These are phyloP conservation scores for Lithophane socia DNA, from an alignment of 2,888 invertebrate species.

Conservation along the genomic window DNA sequence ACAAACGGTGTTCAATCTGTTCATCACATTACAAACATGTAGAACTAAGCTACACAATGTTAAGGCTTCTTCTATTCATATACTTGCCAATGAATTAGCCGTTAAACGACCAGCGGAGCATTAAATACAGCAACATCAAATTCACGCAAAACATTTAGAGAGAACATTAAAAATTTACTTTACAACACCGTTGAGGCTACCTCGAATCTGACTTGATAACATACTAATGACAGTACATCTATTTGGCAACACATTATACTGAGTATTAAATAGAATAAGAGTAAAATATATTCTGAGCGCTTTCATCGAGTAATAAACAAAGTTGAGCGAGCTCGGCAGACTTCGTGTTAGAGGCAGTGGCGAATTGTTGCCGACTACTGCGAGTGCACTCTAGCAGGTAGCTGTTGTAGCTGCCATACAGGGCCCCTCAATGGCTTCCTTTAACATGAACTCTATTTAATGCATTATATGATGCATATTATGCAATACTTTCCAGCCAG, in stretches of 20 bases:
- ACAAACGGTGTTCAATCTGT: conserved; percentile 18
- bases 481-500: neutral
- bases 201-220: conserved; percentile 53
- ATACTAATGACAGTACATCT: conserved; percentile 68
- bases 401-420: neutral
- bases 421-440: neutral
- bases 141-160: conserved; percentile 12
- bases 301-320: conserved; percentile 66
- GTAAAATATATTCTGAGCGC: conserved; percentile 62
- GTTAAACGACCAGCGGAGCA: conserved; percentile 40
- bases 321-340: conserved; percentile 53
- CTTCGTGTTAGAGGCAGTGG: conserved; percentile 34
- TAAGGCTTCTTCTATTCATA: conserved; percentile 7
- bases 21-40: conserved; percentile 3
- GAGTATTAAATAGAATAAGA: conserved; percentile 68
- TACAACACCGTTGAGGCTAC: conserved; percentile 35
- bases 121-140: conserved; percentile 10
- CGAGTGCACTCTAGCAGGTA: neutral
- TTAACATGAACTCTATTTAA: neutral
- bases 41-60: conserved; percentile 9
- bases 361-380: neutral
- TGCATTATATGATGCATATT: neutral
- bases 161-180: conserved; percentile 21
- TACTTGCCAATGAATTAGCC: conserved; percentile 24
- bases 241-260: conserved; percentile 77